Percentiles rank a stretch among this genome's conserved stretches.
These are phyloP conservation scores for Sebastes oblongus DNA, from an alignment of 2,797 vertebrate species.

Conservation along the genomic window DNA sequence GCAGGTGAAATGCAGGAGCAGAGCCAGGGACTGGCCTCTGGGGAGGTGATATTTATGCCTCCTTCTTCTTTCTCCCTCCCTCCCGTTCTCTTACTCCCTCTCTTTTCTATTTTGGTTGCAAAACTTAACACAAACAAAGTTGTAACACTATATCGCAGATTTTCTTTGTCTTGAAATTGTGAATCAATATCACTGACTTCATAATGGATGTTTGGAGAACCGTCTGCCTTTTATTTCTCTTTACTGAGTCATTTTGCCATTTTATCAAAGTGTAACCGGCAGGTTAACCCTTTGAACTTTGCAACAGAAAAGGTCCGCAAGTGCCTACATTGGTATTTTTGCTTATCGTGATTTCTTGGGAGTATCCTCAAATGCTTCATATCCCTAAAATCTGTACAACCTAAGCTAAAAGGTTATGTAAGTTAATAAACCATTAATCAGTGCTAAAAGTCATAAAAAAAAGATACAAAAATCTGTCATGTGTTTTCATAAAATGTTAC, in stretches of 20 bases:
- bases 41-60: slow-evolving; percentile 27
- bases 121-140: slow-evolving; percentile 11
- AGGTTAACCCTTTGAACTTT: not conserved
- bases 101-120: slow-evolving; percentile 10
- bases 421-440: not conserved
- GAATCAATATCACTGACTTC: not conserved
- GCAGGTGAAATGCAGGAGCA: slow-evolving; percentile 46
- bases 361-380: not conserved
- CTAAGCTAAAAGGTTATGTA: not conserved
- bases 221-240: not conserved
- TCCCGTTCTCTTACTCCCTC: not conserved
- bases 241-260: not conserved
- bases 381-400: no score
- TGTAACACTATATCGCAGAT: not conserved
- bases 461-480: not conserved
- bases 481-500: not conserved
- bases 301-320: not conserved
- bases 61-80: not conserved
- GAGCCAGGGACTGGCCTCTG: slow-evolving; percentile 15
- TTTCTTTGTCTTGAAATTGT: not conserved
- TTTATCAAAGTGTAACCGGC: not conserved
- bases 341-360: not conserved
- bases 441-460: not conserved
- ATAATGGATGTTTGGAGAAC: not conserved
- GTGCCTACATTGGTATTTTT: not conserved